Conservation (phyloP, 2,113 vertebrate genomes). For the Thamnophis sirtalis region DNA sequence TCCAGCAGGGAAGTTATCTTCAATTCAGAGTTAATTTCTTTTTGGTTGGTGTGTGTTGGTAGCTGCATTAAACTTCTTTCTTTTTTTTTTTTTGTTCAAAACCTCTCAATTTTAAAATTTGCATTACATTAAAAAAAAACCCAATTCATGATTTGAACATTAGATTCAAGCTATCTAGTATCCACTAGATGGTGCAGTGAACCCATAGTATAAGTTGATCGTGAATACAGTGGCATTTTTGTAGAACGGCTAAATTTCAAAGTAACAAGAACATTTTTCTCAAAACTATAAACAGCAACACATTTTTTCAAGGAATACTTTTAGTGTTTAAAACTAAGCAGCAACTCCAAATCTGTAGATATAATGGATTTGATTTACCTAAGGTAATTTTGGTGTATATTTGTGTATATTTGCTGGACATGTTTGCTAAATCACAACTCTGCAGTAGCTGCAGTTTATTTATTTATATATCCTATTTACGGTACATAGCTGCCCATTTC, state of each 20-base stretch:
- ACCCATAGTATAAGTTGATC: neutral
- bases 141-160: neutral
- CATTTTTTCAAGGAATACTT: neutral
- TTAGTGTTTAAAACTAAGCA: neutral
- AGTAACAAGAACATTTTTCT: neutral
- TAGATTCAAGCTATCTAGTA: neutral
- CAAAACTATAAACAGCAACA: neutral
- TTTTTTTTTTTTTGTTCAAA: neutral
- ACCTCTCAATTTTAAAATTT: neutral
- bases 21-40: neutral
- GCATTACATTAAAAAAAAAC: accelerated
- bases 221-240: neutral
- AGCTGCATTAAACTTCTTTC: neutral
- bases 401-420: neutral
- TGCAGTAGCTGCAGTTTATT: neutral
- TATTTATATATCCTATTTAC: neutral
- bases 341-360: neutral
- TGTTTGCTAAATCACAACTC: neutral
- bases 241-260: slow-evolving; percentile 3
- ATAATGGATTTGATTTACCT: neutral
- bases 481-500: neutral
- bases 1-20: neutral
- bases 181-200: slow-evolving; percentile 60
- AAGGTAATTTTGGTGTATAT: too few relatives aligned
- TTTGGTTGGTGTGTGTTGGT: neutral